These are phyloP conservation scores for Naja naja DNA, from an alignment of 2,113 vertebrate species.

Conservation along the genomic window DNA sequence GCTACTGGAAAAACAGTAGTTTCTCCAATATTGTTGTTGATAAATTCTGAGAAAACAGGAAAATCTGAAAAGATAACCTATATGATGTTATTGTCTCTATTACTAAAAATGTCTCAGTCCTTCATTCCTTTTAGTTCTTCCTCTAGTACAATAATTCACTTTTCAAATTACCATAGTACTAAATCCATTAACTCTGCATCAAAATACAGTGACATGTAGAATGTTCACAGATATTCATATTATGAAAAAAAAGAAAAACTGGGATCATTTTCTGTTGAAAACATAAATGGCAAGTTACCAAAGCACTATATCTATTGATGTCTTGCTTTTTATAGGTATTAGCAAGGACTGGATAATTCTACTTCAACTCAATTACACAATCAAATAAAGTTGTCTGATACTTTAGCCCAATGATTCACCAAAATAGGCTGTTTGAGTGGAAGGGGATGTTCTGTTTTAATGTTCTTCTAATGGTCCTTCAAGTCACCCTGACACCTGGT, in stretches of 20 bases:
- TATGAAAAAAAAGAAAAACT: not conserved
- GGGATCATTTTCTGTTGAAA: not conserved
- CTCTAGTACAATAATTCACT: not conserved
- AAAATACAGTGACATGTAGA: not conserved
- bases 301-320: not conserved
- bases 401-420: not conserved
- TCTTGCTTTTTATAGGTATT: not conserved
- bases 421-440: not conserved
- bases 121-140: not conserved
- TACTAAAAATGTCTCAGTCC: not conserved
- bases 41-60: not conserved
- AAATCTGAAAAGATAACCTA: not conserved
- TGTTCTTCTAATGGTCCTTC: not conserved
- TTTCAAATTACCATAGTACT: not conserved
- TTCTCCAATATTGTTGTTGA: not conserved
- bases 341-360: not conserved
- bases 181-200: not conserved
- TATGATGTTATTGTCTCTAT: not conserved
- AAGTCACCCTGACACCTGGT: not conserved
- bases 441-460: not conserved
- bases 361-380: not conserved
- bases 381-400: not conserved
- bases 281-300: not conserved
- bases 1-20: not conserved
- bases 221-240: not conserved